A percentile compares a stretch with the other conserved stretches of the same genome.
Conservation (phyloP, 1,140 invertebrate genomes). For the Macrotrachela quadricornifera region DNA sequence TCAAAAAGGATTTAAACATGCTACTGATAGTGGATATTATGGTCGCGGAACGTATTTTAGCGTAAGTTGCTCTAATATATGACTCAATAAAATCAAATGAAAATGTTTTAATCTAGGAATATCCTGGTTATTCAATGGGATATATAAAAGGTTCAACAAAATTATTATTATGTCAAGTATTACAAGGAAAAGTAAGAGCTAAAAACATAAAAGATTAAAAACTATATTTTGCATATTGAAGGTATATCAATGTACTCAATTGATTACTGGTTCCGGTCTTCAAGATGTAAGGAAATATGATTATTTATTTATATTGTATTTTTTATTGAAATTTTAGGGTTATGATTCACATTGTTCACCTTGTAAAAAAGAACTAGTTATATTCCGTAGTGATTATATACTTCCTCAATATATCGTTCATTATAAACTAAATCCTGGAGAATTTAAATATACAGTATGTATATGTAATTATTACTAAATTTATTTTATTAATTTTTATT, state of each 20-base stretch:
- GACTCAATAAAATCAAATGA: no score
- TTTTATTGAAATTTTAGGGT: constrained; percentile 12
- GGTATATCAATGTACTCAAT: background rate
- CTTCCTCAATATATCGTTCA: constrained; percentile 18
- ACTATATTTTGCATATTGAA: no score
- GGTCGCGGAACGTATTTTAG: constrained; percentile 22
- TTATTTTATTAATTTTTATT: no score
- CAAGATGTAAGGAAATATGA: no score
- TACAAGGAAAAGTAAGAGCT: constrained; percentile 14
- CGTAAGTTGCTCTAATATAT: background rate
- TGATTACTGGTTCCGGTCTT: constrained; percentile 10
- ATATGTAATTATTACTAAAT: no score
- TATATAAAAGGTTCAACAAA: constrained; percentile 15
- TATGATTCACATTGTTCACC: constrained; percentile 20
- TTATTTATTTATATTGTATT: background rate
- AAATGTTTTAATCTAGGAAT: constrained; percentile 6
- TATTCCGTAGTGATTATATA: constrained; percentile 18
- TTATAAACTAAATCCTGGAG: constrained; percentile 10
- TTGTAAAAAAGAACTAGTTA: constrained; percentile 17
- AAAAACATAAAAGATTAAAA: background rate
- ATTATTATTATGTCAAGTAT: constrained; percentile 18
- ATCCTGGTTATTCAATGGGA: constrained; percentile 16
- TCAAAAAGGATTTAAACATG: background rate
- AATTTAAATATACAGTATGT: constrained; percentile 13
- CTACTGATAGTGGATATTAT: background rate